phyloP scores from a whole-genome alignment of 2,113 vertebrate genomes.

The Neolamprologus kungweensis region DNA sequence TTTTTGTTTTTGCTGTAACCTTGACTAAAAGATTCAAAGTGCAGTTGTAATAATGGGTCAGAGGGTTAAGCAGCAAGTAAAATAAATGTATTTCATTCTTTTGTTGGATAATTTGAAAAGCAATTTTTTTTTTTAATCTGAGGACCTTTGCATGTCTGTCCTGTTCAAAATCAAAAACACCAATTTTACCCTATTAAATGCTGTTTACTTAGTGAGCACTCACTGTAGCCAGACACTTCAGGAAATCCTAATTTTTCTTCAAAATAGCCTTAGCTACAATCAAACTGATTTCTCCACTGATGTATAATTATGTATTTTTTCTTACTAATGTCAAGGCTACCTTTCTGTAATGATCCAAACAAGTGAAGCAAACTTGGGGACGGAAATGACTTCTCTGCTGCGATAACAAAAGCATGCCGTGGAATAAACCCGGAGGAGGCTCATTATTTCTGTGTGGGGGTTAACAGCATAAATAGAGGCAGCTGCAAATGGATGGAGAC shows the following conservation, averaged over 20 bases:
- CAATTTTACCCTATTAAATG: not conserved
- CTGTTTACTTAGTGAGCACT: not conserved
- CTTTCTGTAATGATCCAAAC: not conserved
- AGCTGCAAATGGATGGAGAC: not conserved
- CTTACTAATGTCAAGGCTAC: not conserved
- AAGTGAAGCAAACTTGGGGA: not conserved
- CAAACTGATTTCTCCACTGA: not conserved
- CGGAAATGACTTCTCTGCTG: not conserved
- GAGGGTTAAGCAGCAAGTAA: not conserved
- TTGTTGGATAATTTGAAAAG: not conserved
- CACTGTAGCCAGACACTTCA: not conserved
- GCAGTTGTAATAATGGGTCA: not conserved
- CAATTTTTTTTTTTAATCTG: not conserved
- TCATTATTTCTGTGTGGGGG: constrained; percentile 5
- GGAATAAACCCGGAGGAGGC: not conserved
- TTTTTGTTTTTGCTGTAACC: not conserved
- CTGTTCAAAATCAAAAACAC: not conserved
- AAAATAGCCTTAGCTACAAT: not conserved
- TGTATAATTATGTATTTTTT: not conserved
- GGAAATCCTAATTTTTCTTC: not conserved
- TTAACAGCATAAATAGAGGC: not conserved
- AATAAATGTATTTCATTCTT: not conserved
- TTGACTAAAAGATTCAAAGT: not conserved
- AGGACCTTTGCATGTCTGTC: not conserved
- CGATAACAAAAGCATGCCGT: not conserved